phyloP scores from a whole-genome alignment of 2,113 vertebrate genomes.

The Urocitellus parryii region DNA sequence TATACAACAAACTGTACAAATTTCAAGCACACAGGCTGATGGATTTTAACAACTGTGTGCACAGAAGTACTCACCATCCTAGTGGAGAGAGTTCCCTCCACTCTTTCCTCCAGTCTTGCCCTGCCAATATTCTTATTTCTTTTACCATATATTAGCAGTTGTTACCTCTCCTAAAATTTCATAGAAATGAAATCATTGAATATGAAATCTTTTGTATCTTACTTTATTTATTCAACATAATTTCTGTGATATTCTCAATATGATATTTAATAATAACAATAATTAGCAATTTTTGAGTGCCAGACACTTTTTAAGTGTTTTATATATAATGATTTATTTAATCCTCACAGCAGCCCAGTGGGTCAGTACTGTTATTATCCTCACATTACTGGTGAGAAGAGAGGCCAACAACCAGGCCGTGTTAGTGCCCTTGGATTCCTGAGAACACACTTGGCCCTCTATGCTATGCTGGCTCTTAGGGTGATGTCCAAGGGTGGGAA shows the following conservation, averaged over 20 bases:
- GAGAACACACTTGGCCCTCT: too few relatives aligned
- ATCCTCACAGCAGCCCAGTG: not conserved
- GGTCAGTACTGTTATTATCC: not conserved
- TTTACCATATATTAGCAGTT: not conserved
- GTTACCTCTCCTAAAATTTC: not conserved
- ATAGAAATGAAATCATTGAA: not conserved
- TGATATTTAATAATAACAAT: constrained; percentile 12
- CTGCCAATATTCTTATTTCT: not conserved
- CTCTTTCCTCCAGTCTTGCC: not conserved
- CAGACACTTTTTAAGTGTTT: not conserved
- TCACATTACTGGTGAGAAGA: not conserved
- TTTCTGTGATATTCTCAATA: constrained; percentile 38
- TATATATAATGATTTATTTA: not conserved
- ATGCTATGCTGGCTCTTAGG: too few relatives aligned
- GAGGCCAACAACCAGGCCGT: not conserved
- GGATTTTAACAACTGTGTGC: not conserved
- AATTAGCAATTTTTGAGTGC: not conserved
- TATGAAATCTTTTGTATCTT: not conserved
- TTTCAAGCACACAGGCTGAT: not conserved
- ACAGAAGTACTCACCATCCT: too few relatives aligned
- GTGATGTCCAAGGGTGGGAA: not conserved
- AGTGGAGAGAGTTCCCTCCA: not conserved
- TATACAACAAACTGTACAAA: not conserved
- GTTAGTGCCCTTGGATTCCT: not conserved
- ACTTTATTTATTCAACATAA: not conserved